Conservation (phyloP, 2,113 vertebrate species). For the Rhynchomys soricoides region DNA sequence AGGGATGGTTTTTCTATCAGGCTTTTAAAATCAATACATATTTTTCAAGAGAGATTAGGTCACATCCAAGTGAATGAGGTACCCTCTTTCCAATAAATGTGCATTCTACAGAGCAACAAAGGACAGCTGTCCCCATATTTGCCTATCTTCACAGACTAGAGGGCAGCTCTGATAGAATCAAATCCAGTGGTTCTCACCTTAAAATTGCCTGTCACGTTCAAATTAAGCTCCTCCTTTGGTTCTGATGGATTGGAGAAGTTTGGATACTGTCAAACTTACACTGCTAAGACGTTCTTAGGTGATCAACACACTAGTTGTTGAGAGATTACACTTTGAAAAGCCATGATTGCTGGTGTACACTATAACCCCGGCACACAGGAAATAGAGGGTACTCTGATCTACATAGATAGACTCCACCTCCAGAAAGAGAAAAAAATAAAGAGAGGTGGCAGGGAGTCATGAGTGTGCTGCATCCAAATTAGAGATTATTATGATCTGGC, state of each 20-base stretch:
- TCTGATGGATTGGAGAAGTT: neutral
- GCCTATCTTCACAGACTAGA: neutral
- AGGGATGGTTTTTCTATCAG: neutral
- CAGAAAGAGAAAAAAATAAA: neutral
- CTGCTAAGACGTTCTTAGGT: neutral
- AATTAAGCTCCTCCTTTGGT: rapidly evolving
- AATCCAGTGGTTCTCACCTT: neutral
- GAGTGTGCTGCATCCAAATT: neutral
- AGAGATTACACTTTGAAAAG: neutral
- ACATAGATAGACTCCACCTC: neutral
- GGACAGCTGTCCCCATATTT: neutral
- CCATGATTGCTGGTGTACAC: no score
- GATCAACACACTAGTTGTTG: neutral
- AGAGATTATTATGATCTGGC: neutral
- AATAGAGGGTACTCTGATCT: neutral
- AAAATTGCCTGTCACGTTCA: neutral
- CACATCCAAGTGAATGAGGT: neutral
- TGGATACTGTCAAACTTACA: neutral
- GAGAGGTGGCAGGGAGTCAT: neutral
- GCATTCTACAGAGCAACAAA: neutral
- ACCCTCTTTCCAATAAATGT: neutral
- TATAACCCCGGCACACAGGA: neutral
- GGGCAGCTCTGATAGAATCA: neutral
- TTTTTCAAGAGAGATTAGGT: neutral
- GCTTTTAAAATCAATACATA: neutral